phyloP scores from a whole-genome alignment of 2,113 vertebrate species.

The Caranx melampygus region DNA sequence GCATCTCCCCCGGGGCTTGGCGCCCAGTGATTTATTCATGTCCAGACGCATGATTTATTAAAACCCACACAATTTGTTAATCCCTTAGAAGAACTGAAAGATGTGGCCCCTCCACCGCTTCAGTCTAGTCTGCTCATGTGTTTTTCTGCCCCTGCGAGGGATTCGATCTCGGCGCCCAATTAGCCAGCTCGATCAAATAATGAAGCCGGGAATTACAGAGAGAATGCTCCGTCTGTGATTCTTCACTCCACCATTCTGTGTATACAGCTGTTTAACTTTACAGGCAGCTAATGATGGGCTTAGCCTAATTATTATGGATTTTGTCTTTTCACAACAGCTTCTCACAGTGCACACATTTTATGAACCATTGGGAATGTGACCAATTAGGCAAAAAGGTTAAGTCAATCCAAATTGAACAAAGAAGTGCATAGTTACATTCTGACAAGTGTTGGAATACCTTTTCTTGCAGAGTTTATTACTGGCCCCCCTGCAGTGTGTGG shows the following conservation, averaged over 20 bases:
- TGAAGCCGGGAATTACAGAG: constrained; percentile 39
- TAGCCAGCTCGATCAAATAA: constrained; percentile 46
- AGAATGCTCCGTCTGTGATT: constrained; percentile 41
- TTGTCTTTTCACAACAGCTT: constrained; percentile 24
- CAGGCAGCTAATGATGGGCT: constrained; percentile 51
- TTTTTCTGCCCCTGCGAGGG: constrained; percentile 37
- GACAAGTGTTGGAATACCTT: constrained; percentile 41
- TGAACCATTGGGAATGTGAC: constrained; percentile 47
- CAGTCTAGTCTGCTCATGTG: constrained; percentile 44
- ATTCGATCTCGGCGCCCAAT: constrained; percentile 50
- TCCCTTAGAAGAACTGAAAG: constrained; percentile 57
- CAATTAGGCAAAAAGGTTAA: constrained; percentile 52
- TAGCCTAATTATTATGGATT: constrained; percentile 63
- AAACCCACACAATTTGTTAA: constrained; percentile 58
- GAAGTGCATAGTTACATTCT: constrained; percentile 44
- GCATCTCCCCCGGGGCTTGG: constrained; percentile 16
- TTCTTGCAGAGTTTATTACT: constrained; percentile 26
- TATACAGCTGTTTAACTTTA: constrained; percentile 41
- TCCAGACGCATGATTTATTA: constrained; percentile 60
- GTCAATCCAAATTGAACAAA: constrained; percentile 42
- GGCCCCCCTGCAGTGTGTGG: constrained; percentile 20
- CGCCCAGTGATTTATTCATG: constrained; percentile 66
- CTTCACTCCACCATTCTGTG: constrained; percentile 16
- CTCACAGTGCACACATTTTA: constrained; percentile 1
- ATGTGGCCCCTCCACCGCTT: constrained; percentile 26